Evolutionary conservation across 23 tunicate genomes (phyloP).

Genomic region (Oikopleura dioica): DNA sequence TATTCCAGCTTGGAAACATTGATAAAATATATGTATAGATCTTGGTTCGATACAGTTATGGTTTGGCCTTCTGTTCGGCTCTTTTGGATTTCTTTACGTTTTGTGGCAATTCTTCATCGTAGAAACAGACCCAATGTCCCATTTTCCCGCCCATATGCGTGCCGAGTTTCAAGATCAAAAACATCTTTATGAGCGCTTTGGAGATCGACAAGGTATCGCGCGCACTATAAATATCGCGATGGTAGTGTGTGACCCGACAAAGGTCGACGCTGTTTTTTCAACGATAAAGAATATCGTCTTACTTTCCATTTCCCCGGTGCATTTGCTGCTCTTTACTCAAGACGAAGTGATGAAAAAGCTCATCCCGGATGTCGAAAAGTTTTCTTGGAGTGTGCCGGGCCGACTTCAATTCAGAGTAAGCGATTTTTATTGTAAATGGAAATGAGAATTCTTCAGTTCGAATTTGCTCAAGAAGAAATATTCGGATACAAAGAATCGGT

Average conservation of each 20-base stretch:
- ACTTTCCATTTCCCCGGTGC: background rate
- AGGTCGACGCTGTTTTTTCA: background rate
- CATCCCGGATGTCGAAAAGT: background rate
- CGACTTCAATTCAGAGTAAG: background rate
- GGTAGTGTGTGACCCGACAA: background rate
- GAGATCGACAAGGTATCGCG: background rate
- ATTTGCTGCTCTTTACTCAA: background rate
- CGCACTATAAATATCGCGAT: background rate
- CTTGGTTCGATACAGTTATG: background rate
- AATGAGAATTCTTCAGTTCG: background rate
- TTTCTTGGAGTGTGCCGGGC: background rate
- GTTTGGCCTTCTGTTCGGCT: background rate
- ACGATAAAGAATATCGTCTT: background rate
- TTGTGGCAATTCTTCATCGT: background rate
- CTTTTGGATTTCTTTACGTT: background rate
- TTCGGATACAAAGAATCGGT: background rate
- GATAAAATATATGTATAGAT: too few species aligned
- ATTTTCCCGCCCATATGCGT: conserved; percentile 8
- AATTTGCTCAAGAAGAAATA: background rate
- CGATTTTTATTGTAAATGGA: too few species aligned
- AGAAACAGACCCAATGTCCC: background rate
- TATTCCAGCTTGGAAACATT: too few species aligned
- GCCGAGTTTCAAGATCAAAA: background rate
- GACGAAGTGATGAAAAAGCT: conserved; percentile 4
- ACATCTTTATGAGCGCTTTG: background rate